Evolutionary conservation across 2,888 invertebrate species (phyloP).

Genomic region (Acleris sparsana): DNA sequence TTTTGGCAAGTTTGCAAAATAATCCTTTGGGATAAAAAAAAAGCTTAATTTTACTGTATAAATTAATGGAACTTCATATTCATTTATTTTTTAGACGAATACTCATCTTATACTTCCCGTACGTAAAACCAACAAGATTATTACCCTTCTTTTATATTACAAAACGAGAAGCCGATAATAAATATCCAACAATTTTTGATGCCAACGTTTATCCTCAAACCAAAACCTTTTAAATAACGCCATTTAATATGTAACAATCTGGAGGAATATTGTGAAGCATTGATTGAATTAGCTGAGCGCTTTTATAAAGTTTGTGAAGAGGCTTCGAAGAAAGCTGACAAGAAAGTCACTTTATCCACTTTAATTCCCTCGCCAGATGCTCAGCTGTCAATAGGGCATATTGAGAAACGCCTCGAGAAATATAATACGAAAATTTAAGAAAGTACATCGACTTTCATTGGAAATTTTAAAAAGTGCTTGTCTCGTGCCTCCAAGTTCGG

Average conservation of each 20-base stretch:
- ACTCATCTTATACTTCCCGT: too few relatives aligned
- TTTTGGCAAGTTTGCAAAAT: too few relatives aligned
- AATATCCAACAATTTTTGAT: too few relatives aligned
- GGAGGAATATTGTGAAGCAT: slow-evolving; percentile 16
- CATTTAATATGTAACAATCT: slow-evolving; percentile 8
- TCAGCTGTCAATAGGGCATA: slow-evolving; percentile 15
- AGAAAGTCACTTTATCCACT: slow-evolving; percentile 20
- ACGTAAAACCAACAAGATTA: too few relatives aligned
- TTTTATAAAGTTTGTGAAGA: slow-evolving; percentile 26
- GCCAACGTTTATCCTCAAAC: too few relatives aligned
- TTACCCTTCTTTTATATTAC: too few relatives aligned
- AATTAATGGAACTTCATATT: too few relatives aligned
- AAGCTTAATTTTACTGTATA: too few relatives aligned
- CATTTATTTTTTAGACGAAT: too few relatives aligned
- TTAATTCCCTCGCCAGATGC: slow-evolving; percentile 13
- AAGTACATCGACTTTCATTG: slow-evolving; percentile 7
- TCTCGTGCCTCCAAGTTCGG: background rate
- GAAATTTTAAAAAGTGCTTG: background rate
- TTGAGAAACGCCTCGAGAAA: slow-evolving; percentile 13
- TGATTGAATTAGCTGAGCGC: slow-evolving; percentile 26
- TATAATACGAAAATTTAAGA: slow-evolving; percentile 19
- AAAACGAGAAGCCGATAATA: too few relatives aligned
- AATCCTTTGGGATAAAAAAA: too few relatives aligned
- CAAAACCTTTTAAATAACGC: slow-evolving; percentile 39
- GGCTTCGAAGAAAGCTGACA: slow-evolving; percentile 23